These are phyloP conservation scores for Mesorhabditis sp. DNA, from an alignment of 2,888 invertebrate genomes.

Conservation along the genomic window DNA sequence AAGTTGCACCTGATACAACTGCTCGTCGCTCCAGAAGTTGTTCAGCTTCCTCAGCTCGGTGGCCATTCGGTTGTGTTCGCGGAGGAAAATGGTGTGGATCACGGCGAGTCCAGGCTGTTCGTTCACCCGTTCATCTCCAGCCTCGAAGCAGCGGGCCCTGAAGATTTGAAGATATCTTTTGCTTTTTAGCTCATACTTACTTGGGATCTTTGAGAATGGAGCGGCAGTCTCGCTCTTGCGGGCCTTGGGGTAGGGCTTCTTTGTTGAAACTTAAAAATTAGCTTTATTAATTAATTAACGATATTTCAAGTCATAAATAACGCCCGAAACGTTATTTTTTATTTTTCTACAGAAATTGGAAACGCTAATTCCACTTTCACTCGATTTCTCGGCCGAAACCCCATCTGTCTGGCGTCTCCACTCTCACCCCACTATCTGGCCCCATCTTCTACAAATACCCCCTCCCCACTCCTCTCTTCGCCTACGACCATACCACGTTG, in stretches of 20 bases:
- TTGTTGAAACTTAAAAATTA: conserved; percentile 38
- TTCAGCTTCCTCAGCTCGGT: conserved; percentile 50
- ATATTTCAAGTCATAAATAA: background rate
- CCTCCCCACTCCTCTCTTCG: too few species aligned
- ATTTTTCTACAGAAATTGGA: background rate
- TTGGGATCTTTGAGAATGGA: conserved; percentile 16
- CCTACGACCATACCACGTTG: too few species aligned
- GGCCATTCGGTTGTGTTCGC: conserved; percentile 58
- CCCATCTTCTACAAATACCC: background rate
- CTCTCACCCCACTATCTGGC: background rate
- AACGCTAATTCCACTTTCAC: too few species aligned
- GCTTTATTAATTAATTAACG: background rate
- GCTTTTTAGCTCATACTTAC: background rate
- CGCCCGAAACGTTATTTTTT: background rate
- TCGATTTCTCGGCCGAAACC: too few species aligned
- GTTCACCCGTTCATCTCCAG: conserved; percentile 55
- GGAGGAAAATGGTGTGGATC: conserved; percentile 53
- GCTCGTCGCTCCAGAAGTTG: conserved; percentile 59
- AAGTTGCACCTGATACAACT: conserved; percentile 50
- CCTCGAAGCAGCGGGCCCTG: conserved; percentile 29
- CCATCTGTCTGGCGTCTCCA: background rate
- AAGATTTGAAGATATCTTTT: conserved; percentile 13
- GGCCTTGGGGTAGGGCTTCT: conserved; percentile 57
- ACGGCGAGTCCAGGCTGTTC: conserved; percentile 56
- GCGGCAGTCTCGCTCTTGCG: conserved; percentile 56